Evolutionary conservation across 2,797 vertebrate species (phyloP).

Genomic region (Nannoperca obscura): DNA sequence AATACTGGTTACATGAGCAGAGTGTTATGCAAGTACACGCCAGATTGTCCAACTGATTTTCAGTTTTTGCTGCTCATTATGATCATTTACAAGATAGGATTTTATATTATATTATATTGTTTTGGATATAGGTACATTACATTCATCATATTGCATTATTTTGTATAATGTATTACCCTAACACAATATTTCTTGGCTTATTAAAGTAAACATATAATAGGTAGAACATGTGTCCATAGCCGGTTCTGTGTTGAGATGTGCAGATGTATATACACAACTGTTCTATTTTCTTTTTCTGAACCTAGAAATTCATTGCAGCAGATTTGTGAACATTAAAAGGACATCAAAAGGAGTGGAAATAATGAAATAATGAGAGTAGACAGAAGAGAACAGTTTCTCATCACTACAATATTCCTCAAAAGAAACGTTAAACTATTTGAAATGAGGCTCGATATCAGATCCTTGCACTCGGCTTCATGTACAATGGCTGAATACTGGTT

Average conservation of each 20-base stretch:
- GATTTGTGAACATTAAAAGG: slow-evolving; percentile 16
- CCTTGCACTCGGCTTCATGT: not conserved
- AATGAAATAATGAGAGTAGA: slow-evolving; percentile 25
- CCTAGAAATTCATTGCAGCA: slow-evolving; percentile 1
- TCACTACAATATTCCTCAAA: slow-evolving; percentile 11
- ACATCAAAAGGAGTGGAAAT: slow-evolving; percentile 21
- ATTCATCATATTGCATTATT: no score
- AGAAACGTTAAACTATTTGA: slow-evolving; percentile 8
- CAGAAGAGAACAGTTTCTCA: slow-evolving; percentile 13
- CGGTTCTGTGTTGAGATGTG: not conserved
- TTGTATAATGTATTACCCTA: not conserved
- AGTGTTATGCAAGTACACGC: no score
- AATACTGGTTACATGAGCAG: slow-evolving; percentile 11
- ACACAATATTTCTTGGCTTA: not conserved
- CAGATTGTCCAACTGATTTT: no score
- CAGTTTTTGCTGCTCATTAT: no score
- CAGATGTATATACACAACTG: not conserved
- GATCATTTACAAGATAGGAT: not conserved
- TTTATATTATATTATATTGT: not conserved
- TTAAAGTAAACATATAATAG: not conserved
- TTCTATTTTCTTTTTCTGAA: not conserved
- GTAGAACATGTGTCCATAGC: not conserved
- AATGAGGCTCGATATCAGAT: slow-evolving; percentile 23
- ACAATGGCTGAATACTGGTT: slow-evolving; percentile 16
- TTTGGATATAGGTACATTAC: no score